phyloP scores from a whole-genome alignment of 2,113 vertebrate genomes.

The Bubo blakistoni region DNA sequence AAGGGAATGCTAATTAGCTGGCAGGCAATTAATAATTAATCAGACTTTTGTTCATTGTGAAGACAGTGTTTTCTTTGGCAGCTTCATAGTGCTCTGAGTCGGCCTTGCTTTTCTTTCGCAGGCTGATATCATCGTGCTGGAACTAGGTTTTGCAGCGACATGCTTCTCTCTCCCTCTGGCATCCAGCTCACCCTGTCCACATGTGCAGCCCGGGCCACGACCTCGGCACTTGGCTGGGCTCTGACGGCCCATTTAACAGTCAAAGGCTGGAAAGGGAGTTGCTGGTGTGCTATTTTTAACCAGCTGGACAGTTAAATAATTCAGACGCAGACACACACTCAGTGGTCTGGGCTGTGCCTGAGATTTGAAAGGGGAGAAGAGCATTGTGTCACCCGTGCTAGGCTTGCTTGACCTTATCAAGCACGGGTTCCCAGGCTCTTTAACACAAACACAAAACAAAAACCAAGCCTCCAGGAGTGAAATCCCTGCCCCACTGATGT shows the following conservation, averaged over 20 bases:
- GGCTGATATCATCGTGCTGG: constrained; percentile 48
- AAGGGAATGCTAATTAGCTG: constrained; percentile 72
- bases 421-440: background rate
- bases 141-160: background rate
- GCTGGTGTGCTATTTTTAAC: constrained; percentile 62
- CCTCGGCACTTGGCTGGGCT: constrained; percentile 37
- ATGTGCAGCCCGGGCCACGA: constrained; percentile 7
- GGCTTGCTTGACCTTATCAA: constrained; percentile 1
- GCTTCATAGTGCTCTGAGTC: constrained; percentile 33
- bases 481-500: background rate
- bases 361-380: background rate
- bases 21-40: constrained; percentile 73
- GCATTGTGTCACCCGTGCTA: background rate
- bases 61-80: constrained; percentile 67
- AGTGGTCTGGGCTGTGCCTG: constrained; percentile 3
- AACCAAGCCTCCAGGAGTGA: background rate
- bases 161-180: constrained; percentile 18
- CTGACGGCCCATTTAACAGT: background rate
- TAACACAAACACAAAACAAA: background rate
- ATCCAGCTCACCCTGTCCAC: background rate
- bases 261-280: constrained; percentile 44
- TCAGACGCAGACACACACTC: background rate
- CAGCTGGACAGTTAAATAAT: constrained; percentile 46
- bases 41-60: constrained; percentile 68
- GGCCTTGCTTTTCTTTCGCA: constrained; percentile 18